Base-by-base conservation (phyloP, 2,888 invertebrate species). In the Erebia epiphron region DNA sequence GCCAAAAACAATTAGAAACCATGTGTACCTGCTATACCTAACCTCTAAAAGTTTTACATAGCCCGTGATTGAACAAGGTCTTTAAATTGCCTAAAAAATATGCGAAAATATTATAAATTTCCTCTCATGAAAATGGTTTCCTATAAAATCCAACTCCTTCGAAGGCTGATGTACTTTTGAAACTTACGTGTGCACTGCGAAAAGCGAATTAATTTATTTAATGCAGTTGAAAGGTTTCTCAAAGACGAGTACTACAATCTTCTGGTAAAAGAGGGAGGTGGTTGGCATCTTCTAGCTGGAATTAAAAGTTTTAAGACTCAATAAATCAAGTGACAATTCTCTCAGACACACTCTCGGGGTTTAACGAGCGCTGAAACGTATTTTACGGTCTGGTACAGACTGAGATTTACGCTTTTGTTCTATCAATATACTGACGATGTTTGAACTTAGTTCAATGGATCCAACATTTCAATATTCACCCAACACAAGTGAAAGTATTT, bases 321-420 rank as follows among this genome's bases (percentile, higher is more conserved):
- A 60, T 67, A 67, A 67, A 67, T 60, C 67, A 60, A 67, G 67
- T 60, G 67, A 60, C 67, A 60, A 60, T 67, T 66, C 57, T 58
- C 67, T 58, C 58, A 67, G 67, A 67, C 67, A 60, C 58, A 49
- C 62, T 71, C 73, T 54, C 35, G 35, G 66, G 69, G 57, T 73
- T 73, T 69, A 73, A 73, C 68, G 73, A 69, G 58, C 67, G n/a
- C 69, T 71, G 64, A 69, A 35, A 69, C 67, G 69, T 49, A 57
- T 68, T 68, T 73, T 72, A 72, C 69, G 68, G 58, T 67, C 67
- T 67, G 67, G 58, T 49, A 60, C 57, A 50, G 67, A 50, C 66
- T 46, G 66, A 18, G 66, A 66, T 66, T 66, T 66, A 66, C 66
- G 66, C 57, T 57, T 66, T 57, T 57, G 66, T 57, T 57, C 46